phyloP scores from a whole-genome alignment of 2,113 vertebrate species.

The Patagioenas fasciata region DNA sequence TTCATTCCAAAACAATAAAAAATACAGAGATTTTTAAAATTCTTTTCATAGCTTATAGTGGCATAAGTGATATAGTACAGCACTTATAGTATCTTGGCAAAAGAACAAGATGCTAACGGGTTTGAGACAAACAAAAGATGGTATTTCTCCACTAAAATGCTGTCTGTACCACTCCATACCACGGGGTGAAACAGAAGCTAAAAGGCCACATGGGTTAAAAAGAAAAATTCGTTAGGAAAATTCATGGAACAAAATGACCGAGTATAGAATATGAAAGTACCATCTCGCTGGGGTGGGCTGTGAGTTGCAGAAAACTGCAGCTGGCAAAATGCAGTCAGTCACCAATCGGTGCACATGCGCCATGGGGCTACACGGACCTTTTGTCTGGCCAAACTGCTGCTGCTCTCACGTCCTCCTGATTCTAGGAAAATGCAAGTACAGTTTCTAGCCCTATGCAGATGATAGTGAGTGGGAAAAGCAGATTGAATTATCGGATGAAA shows the following conservation, averaged over 20 bases:
- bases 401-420: not conserved
- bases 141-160: not conserved
- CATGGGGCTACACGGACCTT: not conserved
- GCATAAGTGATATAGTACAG: not conserved
- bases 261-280: not conserved
- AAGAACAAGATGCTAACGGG: not conserved
- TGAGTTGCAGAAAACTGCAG: not conserved
- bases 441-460: not conserved
- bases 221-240: not conserved
- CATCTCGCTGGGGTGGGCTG: not conserved
- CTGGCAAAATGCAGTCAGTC: not conserved
- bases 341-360: not conserved
- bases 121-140: not conserved
- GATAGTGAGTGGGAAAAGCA: not conserved
- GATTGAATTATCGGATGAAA: not conserved
- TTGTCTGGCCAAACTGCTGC: not conserved
- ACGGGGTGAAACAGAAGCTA: not conserved
- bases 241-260: not conserved
- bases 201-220: not conserved
- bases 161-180: not conserved
- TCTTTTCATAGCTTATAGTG: not conserved
- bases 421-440: not conserved
- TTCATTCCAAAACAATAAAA: constrained; percentile 5
- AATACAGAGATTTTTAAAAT: not conserved
- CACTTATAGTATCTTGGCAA: not conserved